Percentiles rank a stretch among this genome's conserved stretches.
These are phyloP conservation scores for Brotula barbata DNA, from an alignment of 2,797 vertebrate species.

Conservation along the genomic window DNA sequence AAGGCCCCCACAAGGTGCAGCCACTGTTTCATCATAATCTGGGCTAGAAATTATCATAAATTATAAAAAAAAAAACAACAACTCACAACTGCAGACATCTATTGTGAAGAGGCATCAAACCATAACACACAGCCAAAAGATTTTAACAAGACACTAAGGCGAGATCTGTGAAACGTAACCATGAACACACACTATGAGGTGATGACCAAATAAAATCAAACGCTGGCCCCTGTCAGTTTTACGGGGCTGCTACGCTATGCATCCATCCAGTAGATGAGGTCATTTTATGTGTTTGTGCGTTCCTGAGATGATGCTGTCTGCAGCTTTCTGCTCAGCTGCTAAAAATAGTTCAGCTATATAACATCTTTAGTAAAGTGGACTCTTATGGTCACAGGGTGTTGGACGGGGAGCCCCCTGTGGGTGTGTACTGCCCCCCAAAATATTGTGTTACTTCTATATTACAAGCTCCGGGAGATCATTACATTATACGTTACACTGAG, in stretches of 20 bases:
- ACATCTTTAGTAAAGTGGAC: conserved; percentile 1
- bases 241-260: conserved; percentile 42
- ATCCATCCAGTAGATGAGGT: conserved; percentile 56
- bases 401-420: no score
- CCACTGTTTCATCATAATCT: no score
- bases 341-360: conserved; percentile 62
- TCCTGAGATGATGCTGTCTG: conserved; percentile 49
- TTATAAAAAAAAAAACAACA: no score
- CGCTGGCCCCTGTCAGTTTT: conserved; percentile 61
- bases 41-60: no score
- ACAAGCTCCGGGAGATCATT: conserved; percentile 55
- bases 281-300: conserved; percentile 53
- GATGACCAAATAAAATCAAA: conserved; percentile 58
- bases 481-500: no score
- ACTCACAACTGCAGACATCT: no score
- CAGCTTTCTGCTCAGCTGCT: conserved; percentile 42
- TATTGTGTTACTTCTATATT: conserved; percentile 61
- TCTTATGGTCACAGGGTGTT: no score
- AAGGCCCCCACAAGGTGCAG: neutral
- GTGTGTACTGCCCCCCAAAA: conserved; percentile 41
- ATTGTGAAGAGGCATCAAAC: conserved; percentile 11
- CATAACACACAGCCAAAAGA: conserved; percentile 38
- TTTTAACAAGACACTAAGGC: conserved; percentile 46
- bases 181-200: conserved; percentile 59
- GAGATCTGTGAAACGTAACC: conserved; percentile 31